Evolutionary conservation across 1,140 invertebrate genomes (phyloP).

Genomic region (Solenopsis invicta): DNA sequence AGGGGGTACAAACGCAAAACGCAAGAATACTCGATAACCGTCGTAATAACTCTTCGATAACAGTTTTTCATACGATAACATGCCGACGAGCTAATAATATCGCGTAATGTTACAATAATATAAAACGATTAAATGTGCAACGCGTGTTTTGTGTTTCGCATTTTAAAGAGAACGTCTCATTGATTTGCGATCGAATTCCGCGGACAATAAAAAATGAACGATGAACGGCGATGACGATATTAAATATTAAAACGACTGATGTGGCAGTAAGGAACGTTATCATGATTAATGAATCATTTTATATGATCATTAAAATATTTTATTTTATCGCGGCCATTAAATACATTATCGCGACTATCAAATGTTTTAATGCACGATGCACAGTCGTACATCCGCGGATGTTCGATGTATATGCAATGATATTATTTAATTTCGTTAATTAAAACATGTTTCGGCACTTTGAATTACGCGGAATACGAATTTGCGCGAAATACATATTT

Average conservation of each 20-base stretch:
- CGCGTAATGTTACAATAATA: not conserved
- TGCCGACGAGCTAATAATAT: not conserved
- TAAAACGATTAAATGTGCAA: not conserved
- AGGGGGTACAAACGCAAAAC: not conserved
- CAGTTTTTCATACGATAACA: not conserved
- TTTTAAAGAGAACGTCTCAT: not conserved
- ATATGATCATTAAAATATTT: constrained; percentile 13
- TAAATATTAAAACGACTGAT: not conserved
- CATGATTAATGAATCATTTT: constrained; percentile 23
- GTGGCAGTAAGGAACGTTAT: not conserved
- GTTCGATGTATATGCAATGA: not conserved
- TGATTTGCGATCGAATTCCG: not conserved
- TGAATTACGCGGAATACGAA: not conserved
- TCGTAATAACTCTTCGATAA: constrained; percentile 9
- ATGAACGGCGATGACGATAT: not conserved
- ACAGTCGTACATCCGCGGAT: not conserved
- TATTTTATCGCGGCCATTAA: constrained; percentile 5
- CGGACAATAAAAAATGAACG: constrained; percentile 12
- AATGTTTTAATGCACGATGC: constrained; percentile 1
- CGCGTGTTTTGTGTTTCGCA: not conserved
- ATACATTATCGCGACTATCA: constrained; percentile 10
- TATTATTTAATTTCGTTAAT: constrained; percentile 40
- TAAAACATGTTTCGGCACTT: constrained; percentile 22
- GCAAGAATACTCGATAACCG: constrained; percentile 30
- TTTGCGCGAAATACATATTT: not conserved